Conservation (phyloP, 2,113 vertebrate species). For the Oophaga pumilio region DNA sequence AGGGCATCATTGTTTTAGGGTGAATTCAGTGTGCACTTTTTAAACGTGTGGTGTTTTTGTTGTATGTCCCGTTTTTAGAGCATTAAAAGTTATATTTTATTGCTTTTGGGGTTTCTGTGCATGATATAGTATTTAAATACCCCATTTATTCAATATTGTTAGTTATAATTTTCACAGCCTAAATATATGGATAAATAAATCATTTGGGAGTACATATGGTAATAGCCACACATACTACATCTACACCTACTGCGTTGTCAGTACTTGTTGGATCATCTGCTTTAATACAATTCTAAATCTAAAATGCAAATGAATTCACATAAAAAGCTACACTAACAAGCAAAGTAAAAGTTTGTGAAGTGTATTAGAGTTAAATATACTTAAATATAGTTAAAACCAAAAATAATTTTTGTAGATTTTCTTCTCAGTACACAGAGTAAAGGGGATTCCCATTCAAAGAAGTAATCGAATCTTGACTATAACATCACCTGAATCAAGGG, state of each 20-base stretch:
- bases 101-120: no score
- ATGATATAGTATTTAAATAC: no score
- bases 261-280: neutral
- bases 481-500: no score
- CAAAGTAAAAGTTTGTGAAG: neutral
- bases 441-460: neutral
- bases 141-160: no score
- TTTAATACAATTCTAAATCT: neutral
- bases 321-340: neutral
- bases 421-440: neutral
- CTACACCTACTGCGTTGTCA: neutral
- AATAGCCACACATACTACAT: neutral
- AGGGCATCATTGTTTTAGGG: no score
- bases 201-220: neutral
- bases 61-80: no score
- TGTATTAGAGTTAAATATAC: neutral
- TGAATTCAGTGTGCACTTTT: no score
- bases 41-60: no score
- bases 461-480: no score
- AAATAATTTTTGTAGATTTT: accelerated
- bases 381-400: neutral
- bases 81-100: no score
- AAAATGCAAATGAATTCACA: neutral
- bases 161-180: neutral
- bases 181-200: neutral